These are phyloP conservation scores for Lasioglossum vierecki DNA, from an alignment of 2,888 invertebrate species.

Conservation along the genomic window DNA sequence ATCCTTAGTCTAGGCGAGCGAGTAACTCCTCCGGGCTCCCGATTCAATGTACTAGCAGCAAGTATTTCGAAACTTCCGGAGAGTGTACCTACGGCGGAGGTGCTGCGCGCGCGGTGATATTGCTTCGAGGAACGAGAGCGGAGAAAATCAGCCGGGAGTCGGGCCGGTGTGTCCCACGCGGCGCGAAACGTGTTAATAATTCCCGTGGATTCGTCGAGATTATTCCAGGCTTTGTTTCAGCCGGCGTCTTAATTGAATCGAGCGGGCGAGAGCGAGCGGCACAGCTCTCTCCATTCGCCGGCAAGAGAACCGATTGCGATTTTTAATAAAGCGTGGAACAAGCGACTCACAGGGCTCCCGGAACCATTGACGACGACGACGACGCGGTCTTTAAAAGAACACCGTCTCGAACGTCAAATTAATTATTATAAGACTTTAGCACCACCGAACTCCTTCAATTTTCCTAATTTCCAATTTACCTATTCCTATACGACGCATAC, in stretches of 20 bases:
- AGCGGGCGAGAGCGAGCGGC: neutral
- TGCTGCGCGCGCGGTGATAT: slow-evolving; percentile 5
- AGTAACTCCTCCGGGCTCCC: slow-evolving; percentile 4
- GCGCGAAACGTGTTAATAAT: slow-evolving; percentile 36
- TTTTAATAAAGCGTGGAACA: slow-evolving; percentile 25
- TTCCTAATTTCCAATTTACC: too few relatives aligned
- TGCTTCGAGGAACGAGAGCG: slow-evolving; percentile 11
- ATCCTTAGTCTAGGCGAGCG: neutral
- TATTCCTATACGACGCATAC: too few relatives aligned
- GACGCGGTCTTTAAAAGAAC: neutral
- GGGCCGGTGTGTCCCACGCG: slow-evolving; percentile 23
- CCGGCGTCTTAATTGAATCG: slow-evolving; percentile 35
- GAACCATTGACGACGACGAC: neutral
- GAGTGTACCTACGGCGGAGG: neutral
- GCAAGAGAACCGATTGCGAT: slow-evolving; percentile 13
- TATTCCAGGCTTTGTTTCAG: slow-evolving; percentile 34
- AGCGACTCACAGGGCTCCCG: neutral
- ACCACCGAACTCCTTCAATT: too few relatives aligned
- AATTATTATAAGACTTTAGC: too few relatives aligned
- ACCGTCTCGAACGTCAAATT: too few relatives aligned
- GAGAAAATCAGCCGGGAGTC: slow-evolving; percentile 14
- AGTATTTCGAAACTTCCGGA: slow-evolving; percentile 19
- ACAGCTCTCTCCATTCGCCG: neutral
- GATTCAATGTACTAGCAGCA: slow-evolving; percentile 12
- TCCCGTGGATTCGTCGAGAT: slow-evolving; percentile 29